These are phyloP conservation scores for Phyllostomus hastatus DNA, from an alignment of 2,113 vertebrate species.

Conservation along the genomic window DNA sequence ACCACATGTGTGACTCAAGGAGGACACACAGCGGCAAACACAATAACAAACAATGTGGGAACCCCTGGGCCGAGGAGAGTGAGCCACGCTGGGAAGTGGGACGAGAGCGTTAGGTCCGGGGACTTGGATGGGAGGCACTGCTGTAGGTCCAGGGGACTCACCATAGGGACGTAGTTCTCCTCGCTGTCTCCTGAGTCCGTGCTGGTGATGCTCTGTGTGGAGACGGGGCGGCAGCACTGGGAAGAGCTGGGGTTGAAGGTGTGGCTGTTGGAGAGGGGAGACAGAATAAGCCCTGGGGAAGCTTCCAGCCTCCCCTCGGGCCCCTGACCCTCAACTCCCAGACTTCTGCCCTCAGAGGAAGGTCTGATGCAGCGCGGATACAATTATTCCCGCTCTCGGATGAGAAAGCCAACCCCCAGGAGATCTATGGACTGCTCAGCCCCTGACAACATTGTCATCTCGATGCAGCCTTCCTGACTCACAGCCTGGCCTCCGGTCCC, in stretches of 20 bases:
- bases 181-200: slow-evolving; percentile 98
- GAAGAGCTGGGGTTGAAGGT: slow-evolving; percentile 88
- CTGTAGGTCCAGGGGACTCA: slow-evolving; percentile 71
- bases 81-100: not conserved
- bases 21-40: not conserved
- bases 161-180: slow-evolving; percentile 98
- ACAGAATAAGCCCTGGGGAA: not conserved
- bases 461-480: not conserved
- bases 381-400: not conserved
- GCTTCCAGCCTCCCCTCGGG: not conserved
- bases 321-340: not conserved
- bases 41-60: too few relatives aligned
- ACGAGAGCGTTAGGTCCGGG: not conserved
- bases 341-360: not conserved
- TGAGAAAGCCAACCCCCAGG: not conserved
- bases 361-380: not conserved
- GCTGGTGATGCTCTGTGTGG: slow-evolving; percentile 99
- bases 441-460: too few relatives aligned
- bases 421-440: not conserved
- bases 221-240: slow-evolving; percentile 94
- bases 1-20: not conserved
- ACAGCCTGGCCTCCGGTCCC: not conserved
- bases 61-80: not conserved
- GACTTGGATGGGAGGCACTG: not conserved
- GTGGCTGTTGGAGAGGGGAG: slow-evolving; percentile 79